Base-by-base conservation (phyloP, 2,797 vertebrate species). In the Cossypha heuglini region DNA sequence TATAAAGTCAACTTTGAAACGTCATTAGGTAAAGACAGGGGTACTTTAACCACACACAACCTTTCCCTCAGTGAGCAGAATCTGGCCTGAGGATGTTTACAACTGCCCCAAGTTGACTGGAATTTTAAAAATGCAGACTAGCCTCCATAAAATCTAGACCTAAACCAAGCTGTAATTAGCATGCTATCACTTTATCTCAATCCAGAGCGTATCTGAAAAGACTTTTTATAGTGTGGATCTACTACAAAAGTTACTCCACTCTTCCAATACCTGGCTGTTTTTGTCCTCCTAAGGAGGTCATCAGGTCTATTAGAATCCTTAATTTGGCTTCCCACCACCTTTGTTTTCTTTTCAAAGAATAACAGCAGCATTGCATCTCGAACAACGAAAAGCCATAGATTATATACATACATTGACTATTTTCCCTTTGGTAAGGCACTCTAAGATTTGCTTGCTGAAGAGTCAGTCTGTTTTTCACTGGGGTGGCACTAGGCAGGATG, bases 61-160 rank as follows among this genome's bases (percentile, higher is more conserved):
- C 48, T 79, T 24, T n/a, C 75, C 48, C 68, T 92, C 64, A 35
- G 29, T 19, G 28, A 93, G 55, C 20, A 69, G 67, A 67, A 87
- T 28, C 63, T 19, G 37, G 52, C 49, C 69, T 86, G 75, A 81
- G 59, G 58, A 76, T 82, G 48, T 80, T 94, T 92, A 77, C 68
- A 78, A 42, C 40, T 52, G 15, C 52, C 78, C 26, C 49, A 74
- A 31, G 86, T 45, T 74, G 31, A 83, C 38, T 42, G 38, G 72
- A 90, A 94, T 92, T 83, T 79, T 80, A 77, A 86, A 94, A 94
- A 95, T 64, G 58, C 42, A 86, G 52, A 80, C 48, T 75, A 54
- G 45, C 37, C 79, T 83, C 76, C 64, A 38, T 54, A 90, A 84
- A 90, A 90, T 13, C 82, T 37, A 86, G n/a, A 83, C 35, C 45